These are phyloP conservation scores for Drosophila meridionalis DNA, from an alignment of 2,888 invertebrate species.

Conservation along the genomic window DNA sequence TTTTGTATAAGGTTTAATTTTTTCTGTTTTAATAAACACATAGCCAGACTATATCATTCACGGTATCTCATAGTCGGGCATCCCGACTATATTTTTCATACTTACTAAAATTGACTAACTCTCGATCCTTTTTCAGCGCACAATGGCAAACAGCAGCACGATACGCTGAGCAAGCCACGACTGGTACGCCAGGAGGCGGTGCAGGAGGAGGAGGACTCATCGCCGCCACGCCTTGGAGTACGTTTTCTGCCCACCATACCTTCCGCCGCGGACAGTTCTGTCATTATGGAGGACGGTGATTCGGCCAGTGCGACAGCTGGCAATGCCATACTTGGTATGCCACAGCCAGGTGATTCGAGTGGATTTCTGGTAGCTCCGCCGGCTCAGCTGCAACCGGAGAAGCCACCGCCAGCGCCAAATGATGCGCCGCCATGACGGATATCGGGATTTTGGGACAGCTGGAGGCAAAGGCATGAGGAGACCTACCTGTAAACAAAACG, in stretches of 20 bases:
- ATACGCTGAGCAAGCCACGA: slow-evolving; percentile 88
- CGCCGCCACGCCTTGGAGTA: slow-evolving; percentile 86
- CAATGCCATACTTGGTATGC: slow-evolving; percentile 61
- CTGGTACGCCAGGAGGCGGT: slow-evolving; percentile 93
- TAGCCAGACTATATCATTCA: too few relatives aligned
- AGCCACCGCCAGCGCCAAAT: slow-evolving; percentile 67
- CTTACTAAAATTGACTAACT: not conserved
- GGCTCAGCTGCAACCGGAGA: slow-evolving; percentile 61
- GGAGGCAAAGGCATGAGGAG: slow-evolving; percentile 56
- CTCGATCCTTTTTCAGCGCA: slow-evolving; percentile 72
- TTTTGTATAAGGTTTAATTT: too few relatives aligned
- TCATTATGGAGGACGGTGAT: slow-evolving; percentile 88
- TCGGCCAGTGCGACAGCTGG: slow-evolving; percentile 65
- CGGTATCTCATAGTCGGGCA: too few relatives aligned
- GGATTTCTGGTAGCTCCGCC: slow-evolving; percentile 66
- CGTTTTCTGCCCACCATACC: slow-evolving; percentile 90
- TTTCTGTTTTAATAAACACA: too few relatives aligned
- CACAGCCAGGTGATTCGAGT: slow-evolving; percentile 59
- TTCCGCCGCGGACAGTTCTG: slow-evolving; percentile 90
- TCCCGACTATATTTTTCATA: too few relatives aligned
- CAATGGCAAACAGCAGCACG: slow-evolving; percentile 76
- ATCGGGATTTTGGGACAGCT: slow-evolving; percentile 34
- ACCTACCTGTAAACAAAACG: slow-evolving; percentile 68
- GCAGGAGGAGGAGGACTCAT: slow-evolving; percentile 89
- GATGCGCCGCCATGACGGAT: slow-evolving; percentile 82